These are phyloP conservation scores for Linurgus olivaceus DNA, from an alignment of 2,797 vertebrate genomes.

Conservation along the genomic window DNA sequence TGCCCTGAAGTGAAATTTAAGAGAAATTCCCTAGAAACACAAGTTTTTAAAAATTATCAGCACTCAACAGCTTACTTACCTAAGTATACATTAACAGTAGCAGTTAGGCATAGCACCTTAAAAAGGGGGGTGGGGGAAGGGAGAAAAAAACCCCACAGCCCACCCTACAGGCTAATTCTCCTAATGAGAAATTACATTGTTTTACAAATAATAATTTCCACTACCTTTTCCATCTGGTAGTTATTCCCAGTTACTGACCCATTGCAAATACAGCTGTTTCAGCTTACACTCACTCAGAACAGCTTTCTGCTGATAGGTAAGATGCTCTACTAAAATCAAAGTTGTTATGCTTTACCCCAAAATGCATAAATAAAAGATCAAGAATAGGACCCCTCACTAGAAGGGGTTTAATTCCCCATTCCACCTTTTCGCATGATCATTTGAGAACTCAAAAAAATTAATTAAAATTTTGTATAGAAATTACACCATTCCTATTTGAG, in stretches of 20 bases:
- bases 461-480: background rate
- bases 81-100: background rate
- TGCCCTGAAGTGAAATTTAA: background rate
- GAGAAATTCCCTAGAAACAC: background rate
- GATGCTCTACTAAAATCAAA: background rate
- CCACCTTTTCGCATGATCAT: background rate
- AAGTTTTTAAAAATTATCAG: background rate
- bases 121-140: rapidly evolving
- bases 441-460: background rate
- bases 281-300: background rate
- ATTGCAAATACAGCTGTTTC: rapidly evolving
- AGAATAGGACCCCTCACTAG: background rate
- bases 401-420: background rate
- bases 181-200: background rate
- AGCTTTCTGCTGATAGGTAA: background rate
- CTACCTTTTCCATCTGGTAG: background rate
- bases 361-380: background rate
- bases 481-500: background rate
- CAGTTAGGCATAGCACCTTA: background rate
- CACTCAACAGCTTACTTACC: background rate
- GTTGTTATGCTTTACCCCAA: background rate
- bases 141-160: rapidly evolving
- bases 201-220: background rate
- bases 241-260: background rate
- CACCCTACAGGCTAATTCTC: background rate